phyloP scores from a whole-genome alignment of 2,797 vertebrate genomes.

The Pipistrellus kuhlii region DNA sequence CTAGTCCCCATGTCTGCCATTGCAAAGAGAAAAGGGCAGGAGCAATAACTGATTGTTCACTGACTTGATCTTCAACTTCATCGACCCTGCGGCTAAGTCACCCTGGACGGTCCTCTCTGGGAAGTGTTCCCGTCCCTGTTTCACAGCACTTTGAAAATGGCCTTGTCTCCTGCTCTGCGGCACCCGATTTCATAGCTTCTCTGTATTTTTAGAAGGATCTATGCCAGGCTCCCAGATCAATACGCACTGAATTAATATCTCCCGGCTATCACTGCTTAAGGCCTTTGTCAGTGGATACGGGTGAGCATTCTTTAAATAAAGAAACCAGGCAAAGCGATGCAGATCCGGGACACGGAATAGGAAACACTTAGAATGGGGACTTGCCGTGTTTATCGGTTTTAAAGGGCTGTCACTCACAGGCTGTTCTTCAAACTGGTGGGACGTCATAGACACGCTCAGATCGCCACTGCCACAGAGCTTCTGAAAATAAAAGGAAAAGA shows the following conservation, averaged over 20 bases:
- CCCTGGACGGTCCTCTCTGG: not conserved
- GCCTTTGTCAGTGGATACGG: not conserved
- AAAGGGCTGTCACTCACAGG: slow-evolving; percentile 81
- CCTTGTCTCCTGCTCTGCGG: not conserved
- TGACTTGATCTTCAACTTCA: slow-evolving; percentile 41
- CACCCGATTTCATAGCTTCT: not conserved
- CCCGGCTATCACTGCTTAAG: not conserved
- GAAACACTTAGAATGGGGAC: not conserved
- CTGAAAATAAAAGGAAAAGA: slow-evolving; percentile 75
- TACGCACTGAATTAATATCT: slow-evolving; percentile 58
- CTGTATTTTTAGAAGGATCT: slow-evolving; percentile 76
- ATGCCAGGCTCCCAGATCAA: slow-evolving; percentile 44
- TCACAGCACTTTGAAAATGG: slow-evolving; percentile 29
- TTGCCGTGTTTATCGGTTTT: not conserved
- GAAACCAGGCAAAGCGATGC: not conserved
- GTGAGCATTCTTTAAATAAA: not conserved
- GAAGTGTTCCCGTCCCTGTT: not conserved
- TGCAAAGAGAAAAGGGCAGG: not conserved
- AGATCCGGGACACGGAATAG: not conserved
- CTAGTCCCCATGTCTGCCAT: not conserved
- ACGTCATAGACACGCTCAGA: slow-evolving; percentile 82
- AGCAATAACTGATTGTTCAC: not conserved
- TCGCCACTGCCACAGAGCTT: slow-evolving; percentile 77
- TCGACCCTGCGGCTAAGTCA: not conserved
- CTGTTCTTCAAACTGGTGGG: slow-evolving; percentile 86